Conservation (phyloP, 2,888 invertebrate species). For the Adela reaumurella region DNA sequence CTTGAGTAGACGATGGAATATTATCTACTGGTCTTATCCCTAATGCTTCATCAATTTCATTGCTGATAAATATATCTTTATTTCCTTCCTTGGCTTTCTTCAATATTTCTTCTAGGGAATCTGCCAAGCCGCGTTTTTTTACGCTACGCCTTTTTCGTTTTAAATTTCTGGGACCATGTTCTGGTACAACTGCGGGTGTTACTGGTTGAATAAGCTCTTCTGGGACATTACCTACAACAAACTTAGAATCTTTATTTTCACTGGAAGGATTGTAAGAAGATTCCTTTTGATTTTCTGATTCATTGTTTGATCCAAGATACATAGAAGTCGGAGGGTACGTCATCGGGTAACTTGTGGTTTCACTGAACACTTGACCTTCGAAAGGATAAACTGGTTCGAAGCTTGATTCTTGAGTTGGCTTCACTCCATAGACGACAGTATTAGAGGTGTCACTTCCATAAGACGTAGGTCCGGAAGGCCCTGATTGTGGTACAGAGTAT, state of each 20-base stretch:
- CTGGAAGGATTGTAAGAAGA: slow-evolving; percentile 25
- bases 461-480: slow-evolving; percentile 28
- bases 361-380: slow-evolving; percentile 38
- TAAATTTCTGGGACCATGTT: slow-evolving; percentile 60
- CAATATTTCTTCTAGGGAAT: slow-evolving; percentile 38
- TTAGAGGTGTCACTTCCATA: slow-evolving; percentile 34
- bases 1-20: slow-evolving; percentile 16
- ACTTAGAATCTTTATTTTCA: slow-evolving; percentile 43
- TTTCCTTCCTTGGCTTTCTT: slow-evolving; percentile 32
- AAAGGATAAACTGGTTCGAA: slow-evolving; percentile 48
- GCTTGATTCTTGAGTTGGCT: slow-evolving; percentile 38
- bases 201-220: slow-evolving; percentile 53
- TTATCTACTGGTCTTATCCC: slow-evolving; percentile 20
- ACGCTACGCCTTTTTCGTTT: slow-evolving; percentile 26
- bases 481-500: slow-evolving; percentile 40
- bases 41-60: slow-evolving; percentile 44
- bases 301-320: slow-evolving; percentile 44
- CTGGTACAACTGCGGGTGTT: slow-evolving; percentile 60
- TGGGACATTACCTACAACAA: slow-evolving; percentile 65
- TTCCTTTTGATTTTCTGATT: slow-evolving; percentile 28
- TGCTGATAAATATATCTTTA: slow-evolving; percentile 41
- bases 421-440: slow-evolving; percentile 43
- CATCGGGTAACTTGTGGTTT: slow-evolving; percentile 35
- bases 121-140: slow-evolving; percentile 27
- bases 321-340: slow-evolving; percentile 45